Evolutionary conservation across 2,113 vertebrate species (phyloP).

Genomic region (Sebastes schlegelii): DNA sequence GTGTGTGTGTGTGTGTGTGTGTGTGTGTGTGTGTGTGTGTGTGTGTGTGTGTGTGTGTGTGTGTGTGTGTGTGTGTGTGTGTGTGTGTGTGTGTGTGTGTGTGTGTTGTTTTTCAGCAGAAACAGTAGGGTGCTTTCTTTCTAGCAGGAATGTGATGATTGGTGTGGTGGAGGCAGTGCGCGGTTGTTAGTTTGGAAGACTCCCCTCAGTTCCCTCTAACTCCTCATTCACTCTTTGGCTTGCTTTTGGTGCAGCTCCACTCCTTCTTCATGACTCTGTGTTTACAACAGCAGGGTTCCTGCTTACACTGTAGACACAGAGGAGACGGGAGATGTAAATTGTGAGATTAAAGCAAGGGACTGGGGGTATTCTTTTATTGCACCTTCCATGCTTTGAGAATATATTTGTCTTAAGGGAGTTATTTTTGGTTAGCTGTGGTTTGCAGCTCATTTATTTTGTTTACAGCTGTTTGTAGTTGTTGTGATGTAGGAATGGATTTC

Average conservation of each 20-base stretch:
- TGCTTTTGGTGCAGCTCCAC: slow-evolving; percentile 19
- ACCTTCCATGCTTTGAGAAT: neutral
- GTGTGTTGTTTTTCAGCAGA: slow-evolving; percentile 12
- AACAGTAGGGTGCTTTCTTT: slow-evolving; percentile 31
- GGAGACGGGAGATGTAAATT: slow-evolving; percentile 9
- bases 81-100: neutral
- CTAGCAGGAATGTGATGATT: slow-evolving; percentile 44
- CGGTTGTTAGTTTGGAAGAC: slow-evolving; percentile 35
- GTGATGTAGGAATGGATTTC: neutral
- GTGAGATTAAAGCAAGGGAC: neutral
- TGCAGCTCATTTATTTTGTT: slow-evolving; percentile 11
- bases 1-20: no score
- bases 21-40: no score
- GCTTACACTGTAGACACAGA: slow-evolving; percentile 21
- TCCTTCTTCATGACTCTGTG: neutral
- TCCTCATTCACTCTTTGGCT: slow-evolving; percentile 4
- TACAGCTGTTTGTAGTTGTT: neutral
- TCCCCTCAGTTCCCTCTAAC: slow-evolving; percentile 8
- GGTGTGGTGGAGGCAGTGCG: slow-evolving; percentile 17
- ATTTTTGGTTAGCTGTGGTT: neutral
- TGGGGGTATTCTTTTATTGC: neutral
- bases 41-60: no score
- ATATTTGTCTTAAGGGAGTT: neutral
- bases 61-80: no score
- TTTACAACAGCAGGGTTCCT: slow-evolving; percentile 23